Evolutionary conservation across 2,888 invertebrate species (phyloP).

Genomic region (Orthonevra nobilis): DNA sequence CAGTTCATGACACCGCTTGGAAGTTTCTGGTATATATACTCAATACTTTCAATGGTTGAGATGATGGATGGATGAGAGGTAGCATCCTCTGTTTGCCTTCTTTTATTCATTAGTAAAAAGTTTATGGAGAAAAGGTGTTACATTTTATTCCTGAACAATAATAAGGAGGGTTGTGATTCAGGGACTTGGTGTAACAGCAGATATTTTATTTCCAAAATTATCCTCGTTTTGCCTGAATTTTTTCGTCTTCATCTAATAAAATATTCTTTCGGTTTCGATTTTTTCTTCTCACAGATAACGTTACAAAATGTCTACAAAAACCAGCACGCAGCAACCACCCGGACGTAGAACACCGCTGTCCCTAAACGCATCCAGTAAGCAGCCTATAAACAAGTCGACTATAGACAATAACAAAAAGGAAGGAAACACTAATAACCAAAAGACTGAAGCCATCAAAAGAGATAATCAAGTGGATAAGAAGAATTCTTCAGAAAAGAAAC

Average conservation of each 20-base stretch:
- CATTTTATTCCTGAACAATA: too few relatives aligned
- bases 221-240: too few relatives aligned
- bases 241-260: neutral
- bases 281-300: conserved; percentile 28
- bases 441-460: conserved; percentile 70
- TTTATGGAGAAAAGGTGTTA: too few relatives aligned
- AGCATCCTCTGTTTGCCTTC: too few relatives aligned
- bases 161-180: too few relatives aligned
- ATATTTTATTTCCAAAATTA: too few relatives aligned
- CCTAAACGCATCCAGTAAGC: conserved; percentile 67
- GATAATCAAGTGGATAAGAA: conserved; percentile 57
- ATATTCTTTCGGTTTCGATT: neutral
- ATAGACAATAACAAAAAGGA: conserved; percentile 66
- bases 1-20: too few relatives aligned
- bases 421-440: conserved; percentile 60
- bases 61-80: too few relatives aligned
- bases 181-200: too few relatives aligned
- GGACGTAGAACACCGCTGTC: conserved; percentile 74
- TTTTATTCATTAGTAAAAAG: too few relatives aligned
- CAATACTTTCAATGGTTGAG: too few relatives aligned
- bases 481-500: conserved; percentile 55
- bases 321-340: conserved; percentile 73
- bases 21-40: too few relatives aligned
- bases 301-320: conserved; percentile 77
- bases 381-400: conserved; percentile 47